Percentiles rank a stretch among this genome's conserved stretches.
These are phyloP conservation scores for Sipha flava DNA, from an alignment of 1,140 invertebrate species.

Conservation along the genomic window DNA sequence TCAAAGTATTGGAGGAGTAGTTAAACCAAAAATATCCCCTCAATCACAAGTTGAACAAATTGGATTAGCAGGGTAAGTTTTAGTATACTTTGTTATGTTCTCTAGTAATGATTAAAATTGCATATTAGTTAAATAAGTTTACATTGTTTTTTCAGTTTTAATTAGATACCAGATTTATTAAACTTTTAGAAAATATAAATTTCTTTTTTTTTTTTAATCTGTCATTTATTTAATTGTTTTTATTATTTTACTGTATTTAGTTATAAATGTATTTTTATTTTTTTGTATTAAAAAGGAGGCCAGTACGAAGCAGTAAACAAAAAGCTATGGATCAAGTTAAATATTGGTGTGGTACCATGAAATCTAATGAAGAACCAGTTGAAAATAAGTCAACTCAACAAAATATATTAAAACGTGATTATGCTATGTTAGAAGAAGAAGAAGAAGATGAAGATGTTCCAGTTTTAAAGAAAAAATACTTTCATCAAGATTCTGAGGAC, in stretches of 20 bases:
- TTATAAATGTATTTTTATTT: neutral
- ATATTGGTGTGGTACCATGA: conserved; percentile 62
- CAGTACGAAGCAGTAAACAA: conserved; percentile 66
- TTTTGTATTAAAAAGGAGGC: conserved; percentile 44
- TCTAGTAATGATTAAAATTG: too few species aligned
- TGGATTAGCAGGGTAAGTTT: conserved; percentile 2
- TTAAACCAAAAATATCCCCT: conserved; percentile 8
- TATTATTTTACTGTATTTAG: neutral
- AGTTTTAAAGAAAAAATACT: conserved; percentile 13
- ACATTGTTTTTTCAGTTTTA: too few species aligned
- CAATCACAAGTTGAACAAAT: neutral
- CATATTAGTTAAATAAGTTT: too few species aligned
- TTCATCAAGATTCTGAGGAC: conserved; percentile 16
- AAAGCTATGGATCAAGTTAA: conserved; percentile 76
- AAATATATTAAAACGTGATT: conserved; percentile 19
- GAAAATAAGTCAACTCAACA: neutral
- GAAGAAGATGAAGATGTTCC: conserved; percentile 6
- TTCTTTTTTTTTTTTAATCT: too few species aligned
- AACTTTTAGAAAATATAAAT: too few species aligned
- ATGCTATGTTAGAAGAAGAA: neutral
- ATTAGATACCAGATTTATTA: too few species aligned
- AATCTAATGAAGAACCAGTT: neutral
- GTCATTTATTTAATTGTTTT: neutral
- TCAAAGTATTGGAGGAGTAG: neutral
- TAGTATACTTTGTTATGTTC: too few species aligned